phyloP scores from a whole-genome alignment of 2,888 invertebrate species.

The Coenonympha glycerion region DNA sequence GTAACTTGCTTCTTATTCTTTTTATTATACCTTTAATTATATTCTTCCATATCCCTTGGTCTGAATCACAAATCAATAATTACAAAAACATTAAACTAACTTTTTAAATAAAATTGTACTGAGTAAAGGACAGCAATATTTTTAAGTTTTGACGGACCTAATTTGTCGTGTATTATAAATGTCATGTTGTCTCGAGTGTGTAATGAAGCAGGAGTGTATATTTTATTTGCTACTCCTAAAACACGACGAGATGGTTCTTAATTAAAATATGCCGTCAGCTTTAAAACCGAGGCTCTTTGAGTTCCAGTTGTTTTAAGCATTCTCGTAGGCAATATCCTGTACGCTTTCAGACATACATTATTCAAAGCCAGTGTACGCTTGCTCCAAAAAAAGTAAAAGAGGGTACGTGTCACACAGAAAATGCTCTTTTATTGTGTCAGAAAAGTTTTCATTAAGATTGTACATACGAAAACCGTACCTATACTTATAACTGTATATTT shows the following conservation, averaged over 20 bases:
- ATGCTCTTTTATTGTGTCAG: background rate
- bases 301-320: constrained; percentile 10
- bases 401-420: background rate
- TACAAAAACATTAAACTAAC: too few species aligned
- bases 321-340: constrained; percentile 12
- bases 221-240: constrained; percentile 13
- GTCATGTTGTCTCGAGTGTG: constrained; percentile 9
- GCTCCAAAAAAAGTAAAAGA: background rate
- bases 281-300: constrained; percentile 11
- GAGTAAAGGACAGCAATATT: too few species aligned
- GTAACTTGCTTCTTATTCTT: too few species aligned
- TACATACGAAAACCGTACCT: too few species aligned
- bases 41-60: too few species aligned
- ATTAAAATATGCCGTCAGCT: constrained; percentile 25
- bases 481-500: too few species aligned
- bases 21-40: too few species aligned
- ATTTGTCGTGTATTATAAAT: constrained; percentile 2
- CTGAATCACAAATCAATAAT: too few species aligned
- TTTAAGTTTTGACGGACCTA: background rate
- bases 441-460: background rate
- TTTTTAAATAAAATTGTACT: too few species aligned
- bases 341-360: constrained; percentile 8
- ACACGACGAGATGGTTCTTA: constrained; percentile 18
- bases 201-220: constrained; percentile 22
- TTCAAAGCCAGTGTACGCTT: background rate